Evolutionary conservation across 1,140 invertebrate genomes (phyloP).

Genomic region (Lycorma delicatula): DNA sequence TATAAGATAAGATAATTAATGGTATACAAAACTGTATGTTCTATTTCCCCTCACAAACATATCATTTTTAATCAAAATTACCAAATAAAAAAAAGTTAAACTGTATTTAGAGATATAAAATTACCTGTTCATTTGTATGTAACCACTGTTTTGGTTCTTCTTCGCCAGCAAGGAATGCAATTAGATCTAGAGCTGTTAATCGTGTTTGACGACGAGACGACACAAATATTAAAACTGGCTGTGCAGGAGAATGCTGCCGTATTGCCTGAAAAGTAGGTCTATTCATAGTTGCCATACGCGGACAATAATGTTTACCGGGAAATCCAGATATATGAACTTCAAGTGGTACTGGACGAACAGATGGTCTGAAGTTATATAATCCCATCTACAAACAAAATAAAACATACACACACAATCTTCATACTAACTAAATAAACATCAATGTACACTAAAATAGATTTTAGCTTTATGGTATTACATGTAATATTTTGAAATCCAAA

Average conservation of each 20-base stretch:
- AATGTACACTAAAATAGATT: too few species aligned
- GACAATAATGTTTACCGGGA: constrained; percentile 96
- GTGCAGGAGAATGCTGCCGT: constrained; percentile 77
- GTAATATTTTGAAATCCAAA: too few species aligned
- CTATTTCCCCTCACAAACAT: too few species aligned
- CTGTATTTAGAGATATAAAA: too few species aligned
- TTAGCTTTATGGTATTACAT: too few species aligned
- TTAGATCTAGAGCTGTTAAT: constrained; percentile 92
- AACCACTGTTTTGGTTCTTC: constrained; percentile 93
- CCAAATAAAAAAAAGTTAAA: too few species aligned
- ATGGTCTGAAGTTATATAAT: constrained; percentile 95
- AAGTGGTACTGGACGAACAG: constrained; percentile 92
- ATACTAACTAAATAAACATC: too few species aligned
- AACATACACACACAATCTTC: too few species aligned
- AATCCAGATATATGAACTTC: constrained; percentile 93
- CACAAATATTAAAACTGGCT: constrained; percentile 93
- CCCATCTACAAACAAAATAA: constrained; percentile 54
- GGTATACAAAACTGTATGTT: too few species aligned
- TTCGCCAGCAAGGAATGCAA: constrained; percentile 85
- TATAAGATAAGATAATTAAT: too few species aligned
- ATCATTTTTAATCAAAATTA: too few species aligned
- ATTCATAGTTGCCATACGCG: constrained; percentile 99
- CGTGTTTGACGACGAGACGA: constrained; percentile 96
- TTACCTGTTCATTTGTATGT: constrained; percentile 71
- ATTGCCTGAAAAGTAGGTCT: constrained; percentile 97